Percentiles rank a stretch among this genome's conserved stretches.
Evolutionary conservation across 2,888 invertebrate genomes (phyloP).

Genomic region (Xanthia togata): DNA sequence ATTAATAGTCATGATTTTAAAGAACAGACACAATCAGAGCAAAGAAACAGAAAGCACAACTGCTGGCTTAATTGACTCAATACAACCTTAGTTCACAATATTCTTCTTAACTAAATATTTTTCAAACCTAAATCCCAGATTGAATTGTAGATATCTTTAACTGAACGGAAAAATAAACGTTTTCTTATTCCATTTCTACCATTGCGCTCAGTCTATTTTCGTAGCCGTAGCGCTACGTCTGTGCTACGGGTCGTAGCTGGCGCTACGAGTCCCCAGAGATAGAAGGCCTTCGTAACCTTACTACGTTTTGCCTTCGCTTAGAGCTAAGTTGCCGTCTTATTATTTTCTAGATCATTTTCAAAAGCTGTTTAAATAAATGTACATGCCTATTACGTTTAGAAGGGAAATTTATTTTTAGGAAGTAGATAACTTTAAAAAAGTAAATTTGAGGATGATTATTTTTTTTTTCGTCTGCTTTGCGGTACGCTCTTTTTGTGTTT

Average conservation of each 20-base stretch:
- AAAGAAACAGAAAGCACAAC: too few species aligned
- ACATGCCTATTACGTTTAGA: constrained; percentile 48
- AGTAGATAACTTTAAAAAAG: too few species aligned
- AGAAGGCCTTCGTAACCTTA: constrained; percentile 79
- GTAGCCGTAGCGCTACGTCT: constrained; percentile 83
- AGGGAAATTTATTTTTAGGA: constrained; percentile 18
- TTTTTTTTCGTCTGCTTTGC: background rate
- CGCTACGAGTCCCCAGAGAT: constrained; percentile 86
- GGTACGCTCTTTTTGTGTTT: background rate
- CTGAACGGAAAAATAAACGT: constrained; percentile 31
- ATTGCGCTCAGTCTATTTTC: constrained; percentile 77
- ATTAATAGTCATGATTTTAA: too few species aligned
- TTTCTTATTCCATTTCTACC: constrained; percentile 64
- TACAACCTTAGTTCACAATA: background rate
- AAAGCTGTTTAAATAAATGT: constrained; percentile 64
- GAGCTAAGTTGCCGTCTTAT: constrained; percentile 81
- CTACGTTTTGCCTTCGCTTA: constrained; percentile 81
- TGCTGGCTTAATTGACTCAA: background rate
- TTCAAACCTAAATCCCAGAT: constrained; percentile 23
- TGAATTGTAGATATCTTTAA: constrained; percentile 32
- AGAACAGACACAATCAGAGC: too few species aligned
- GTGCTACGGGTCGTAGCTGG: constrained; percentile 85
- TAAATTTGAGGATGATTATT: too few species aligned
- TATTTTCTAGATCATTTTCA: constrained; percentile 81
- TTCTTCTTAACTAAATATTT: constrained; percentile 2